phyloP scores from a whole-genome alignment of 1,140 invertebrate species.

The Physella acuta region DNA sequence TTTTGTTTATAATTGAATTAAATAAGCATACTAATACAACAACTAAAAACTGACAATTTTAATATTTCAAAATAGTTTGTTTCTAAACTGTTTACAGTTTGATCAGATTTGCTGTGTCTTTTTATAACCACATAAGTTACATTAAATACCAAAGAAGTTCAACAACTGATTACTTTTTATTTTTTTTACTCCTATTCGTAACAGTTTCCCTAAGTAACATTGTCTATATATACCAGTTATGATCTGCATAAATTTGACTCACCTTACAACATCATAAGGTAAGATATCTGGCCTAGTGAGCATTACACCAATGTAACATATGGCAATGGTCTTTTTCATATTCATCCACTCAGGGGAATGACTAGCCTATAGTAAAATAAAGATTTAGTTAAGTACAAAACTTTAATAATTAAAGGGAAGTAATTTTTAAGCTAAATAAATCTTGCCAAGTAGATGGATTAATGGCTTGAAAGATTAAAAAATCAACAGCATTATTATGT shows the following conservation, averaged over 20 bases:
- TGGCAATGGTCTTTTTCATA: conserved; percentile 1
- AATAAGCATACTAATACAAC: too few species aligned
- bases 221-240: too few species aligned
- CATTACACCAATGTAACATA: conserved; percentile 15
- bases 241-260: too few species aligned
- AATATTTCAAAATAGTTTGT: background rate
- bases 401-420: too few species aligned
- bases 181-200: background rate
- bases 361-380: background rate
- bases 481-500: background rate
- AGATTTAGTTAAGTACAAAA: background rate
- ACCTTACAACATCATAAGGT: conserved; percentile 13
- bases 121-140: background rate
- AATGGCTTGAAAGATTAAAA: background rate
- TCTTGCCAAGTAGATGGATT: background rate
- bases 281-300: conserved; percentile 6
- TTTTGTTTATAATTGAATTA: too few species aligned
- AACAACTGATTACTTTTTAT: background rate
- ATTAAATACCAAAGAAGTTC: background rate
- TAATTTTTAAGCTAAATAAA: too few species aligned
- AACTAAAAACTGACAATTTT: too few species aligned
- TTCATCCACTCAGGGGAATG: conserved; percentile 12
- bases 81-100: background rate
- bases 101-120: background rate
- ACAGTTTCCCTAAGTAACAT: background rate